Conservation (phyloP, 2,888 invertebrate genomes). For the Lordiphosa andalusiaca region DNA sequence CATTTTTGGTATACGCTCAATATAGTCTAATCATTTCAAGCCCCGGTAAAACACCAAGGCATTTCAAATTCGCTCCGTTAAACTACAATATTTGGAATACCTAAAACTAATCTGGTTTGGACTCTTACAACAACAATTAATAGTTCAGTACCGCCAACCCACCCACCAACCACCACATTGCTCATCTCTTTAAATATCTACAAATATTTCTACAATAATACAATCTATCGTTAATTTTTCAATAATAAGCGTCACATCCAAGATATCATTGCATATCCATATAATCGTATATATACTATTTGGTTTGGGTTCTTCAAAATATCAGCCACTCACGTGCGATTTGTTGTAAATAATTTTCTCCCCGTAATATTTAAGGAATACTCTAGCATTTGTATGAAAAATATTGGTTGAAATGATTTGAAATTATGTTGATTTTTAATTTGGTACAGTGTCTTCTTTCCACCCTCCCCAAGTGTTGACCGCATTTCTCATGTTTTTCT, state of each 20-base stretch:
- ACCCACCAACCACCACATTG: conserved; percentile 19
- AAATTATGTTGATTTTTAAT: conserved; percentile 6
- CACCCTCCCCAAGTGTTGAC: conserved; percentile 18
- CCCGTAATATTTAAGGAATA: conserved; percentile 7
- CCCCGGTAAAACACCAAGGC: too few species aligned
- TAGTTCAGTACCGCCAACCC: conserved; percentile 17
- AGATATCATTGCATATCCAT: conserved; percentile 32
- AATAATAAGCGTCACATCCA: conserved; percentile 16
- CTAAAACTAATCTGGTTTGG: conserved; percentile 52
- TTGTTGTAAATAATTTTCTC: conserved; percentile 38
- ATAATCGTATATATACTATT: conserved; percentile 46
- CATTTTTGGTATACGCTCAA: too few species aligned
- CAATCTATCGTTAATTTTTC: conserved; percentile 11
- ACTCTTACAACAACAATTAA: conserved; percentile 42
- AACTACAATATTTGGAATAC: too few species aligned
- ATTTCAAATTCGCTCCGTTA: too few species aligned
- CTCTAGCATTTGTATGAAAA: conserved; percentile 15
- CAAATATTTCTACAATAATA: conserved; percentile 5
- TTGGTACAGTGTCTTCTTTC: conserved; percentile 10
- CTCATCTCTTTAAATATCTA: conserved; percentile 12
- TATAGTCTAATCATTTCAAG: too few species aligned
- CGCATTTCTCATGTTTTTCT: conserved; percentile 19
- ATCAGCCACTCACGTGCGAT: conserved; percentile 15
- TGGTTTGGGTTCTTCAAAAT: conserved; percentile 65
- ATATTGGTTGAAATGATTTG: conserved; percentile 17